These are phyloP conservation scores for Eupithecia vulgata DNA, from an alignment of 2,888 invertebrate species.

Conservation along the genomic window DNA sequence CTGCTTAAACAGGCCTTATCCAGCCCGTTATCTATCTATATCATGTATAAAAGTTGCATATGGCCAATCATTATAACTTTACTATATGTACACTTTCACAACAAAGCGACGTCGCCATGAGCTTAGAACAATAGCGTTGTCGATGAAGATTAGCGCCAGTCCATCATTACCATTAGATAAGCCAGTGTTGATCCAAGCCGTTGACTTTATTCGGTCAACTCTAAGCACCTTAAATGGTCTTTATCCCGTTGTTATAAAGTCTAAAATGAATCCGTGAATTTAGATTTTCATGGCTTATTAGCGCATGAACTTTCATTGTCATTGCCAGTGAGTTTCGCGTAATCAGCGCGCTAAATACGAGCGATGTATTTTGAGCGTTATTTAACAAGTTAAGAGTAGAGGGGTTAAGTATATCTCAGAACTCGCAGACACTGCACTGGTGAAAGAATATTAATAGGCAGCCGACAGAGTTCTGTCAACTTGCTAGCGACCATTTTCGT, in stretches of 20 bases:
- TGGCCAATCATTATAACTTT: too few species aligned
- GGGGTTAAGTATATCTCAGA: not conserved
- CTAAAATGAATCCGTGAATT: not conserved
- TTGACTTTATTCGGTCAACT: slow-evolving; percentile 5
- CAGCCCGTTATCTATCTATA: too few species aligned
- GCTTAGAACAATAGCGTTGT: not conserved
- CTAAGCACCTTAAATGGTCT: not conserved
- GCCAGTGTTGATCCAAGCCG: not conserved
- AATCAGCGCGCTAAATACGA: slow-evolving; percentile 17
- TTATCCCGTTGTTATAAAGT: not conserved
- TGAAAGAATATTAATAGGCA: not conserved
- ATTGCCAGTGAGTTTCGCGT: slow-evolving; percentile 16
- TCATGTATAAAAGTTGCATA: too few species aligned
- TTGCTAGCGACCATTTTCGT: not conserved
- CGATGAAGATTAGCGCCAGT: not conserved
- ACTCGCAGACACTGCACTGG: not conserved
- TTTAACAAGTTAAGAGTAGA: not conserved
- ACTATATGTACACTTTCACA: too few species aligned
- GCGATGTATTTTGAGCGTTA: not conserved
- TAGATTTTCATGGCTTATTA: slow-evolving; percentile 8
- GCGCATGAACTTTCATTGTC: slow-evolving; percentile 33
- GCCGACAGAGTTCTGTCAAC: not conserved
- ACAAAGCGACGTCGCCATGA: not conserved
- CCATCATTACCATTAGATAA: slow-evolving; percentile 2
- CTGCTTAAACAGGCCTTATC: too few species aligned